phyloP scores from a whole-genome alignment of 2,113 vertebrate species.

The Podocnemis expansa region DNA sequence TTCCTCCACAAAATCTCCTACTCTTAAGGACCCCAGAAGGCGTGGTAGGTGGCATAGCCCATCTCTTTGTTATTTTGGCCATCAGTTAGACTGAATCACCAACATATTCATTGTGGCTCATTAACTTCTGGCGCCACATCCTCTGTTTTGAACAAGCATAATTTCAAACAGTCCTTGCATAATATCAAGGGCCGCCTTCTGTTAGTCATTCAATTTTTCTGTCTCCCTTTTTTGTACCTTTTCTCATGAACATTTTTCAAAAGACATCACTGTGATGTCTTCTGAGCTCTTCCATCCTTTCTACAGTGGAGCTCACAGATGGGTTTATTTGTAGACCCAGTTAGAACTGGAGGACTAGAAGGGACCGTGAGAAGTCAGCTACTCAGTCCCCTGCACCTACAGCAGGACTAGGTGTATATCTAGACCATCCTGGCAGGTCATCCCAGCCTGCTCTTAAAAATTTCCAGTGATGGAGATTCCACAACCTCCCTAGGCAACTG shows the following conservation, averaged over 20 bases:
- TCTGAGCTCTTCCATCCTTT: not conserved
- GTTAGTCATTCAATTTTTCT: not conserved
- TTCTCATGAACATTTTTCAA: not conserved
- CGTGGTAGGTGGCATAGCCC: not conserved
- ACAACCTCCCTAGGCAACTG: no score
- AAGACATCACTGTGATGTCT: not conserved
- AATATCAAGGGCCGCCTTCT: not conserved
- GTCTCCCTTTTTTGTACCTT: not conserved
- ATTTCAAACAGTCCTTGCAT: not conserved
- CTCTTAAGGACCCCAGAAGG: not conserved
- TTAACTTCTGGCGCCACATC: not conserved
- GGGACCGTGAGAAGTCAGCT: no score
- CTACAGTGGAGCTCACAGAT: not conserved
- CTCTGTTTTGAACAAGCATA: not conserved
- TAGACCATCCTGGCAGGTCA: no score
- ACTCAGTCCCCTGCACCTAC: no score
- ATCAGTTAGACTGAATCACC: not conserved
- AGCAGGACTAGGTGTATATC: no score
- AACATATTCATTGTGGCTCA: not conserved
- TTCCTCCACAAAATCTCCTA: not conserved
- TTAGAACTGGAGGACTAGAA: no score
- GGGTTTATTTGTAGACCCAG: not conserved
- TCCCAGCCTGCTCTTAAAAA: no score
- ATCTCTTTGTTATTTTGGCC: not conserved
- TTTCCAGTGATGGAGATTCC: no score